phyloP scores from a whole-genome alignment of 1,140 invertebrate species.

The Orchestia grillus region DNA sequence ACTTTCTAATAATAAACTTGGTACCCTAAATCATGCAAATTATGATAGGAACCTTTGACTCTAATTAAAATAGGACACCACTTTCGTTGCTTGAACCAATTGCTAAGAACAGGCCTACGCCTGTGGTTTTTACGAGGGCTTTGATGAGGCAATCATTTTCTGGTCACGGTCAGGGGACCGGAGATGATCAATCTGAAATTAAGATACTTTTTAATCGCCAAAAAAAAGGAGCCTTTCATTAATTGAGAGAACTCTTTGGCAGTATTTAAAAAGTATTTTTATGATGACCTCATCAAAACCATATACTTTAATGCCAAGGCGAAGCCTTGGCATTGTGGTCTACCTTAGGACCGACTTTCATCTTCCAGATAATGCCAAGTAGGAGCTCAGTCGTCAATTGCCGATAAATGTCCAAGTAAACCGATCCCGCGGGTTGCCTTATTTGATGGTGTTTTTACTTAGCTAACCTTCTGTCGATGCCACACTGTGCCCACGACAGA shows the following conservation, averaged over 20 bases:
- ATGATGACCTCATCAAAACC: not conserved
- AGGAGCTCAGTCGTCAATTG: not conserved
- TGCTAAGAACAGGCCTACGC: too few species aligned
- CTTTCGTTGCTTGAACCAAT: too few species aligned
- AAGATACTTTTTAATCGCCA: not conserved
- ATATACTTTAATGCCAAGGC: slow-evolving; percentile 19
- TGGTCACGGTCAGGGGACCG: not conserved
- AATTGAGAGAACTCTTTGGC: not conserved
- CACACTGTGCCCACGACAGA: not conserved
- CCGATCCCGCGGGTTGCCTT: not conserved
- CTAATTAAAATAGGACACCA: too few species aligned
- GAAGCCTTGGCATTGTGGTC: not conserved
- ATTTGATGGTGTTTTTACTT: not conserved
- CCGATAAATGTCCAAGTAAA: not conserved
- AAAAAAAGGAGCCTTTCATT: not conserved
- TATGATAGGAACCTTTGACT: too few species aligned
- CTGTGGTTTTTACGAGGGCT: too few species aligned
- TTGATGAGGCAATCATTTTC: not conserved
- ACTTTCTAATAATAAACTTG: too few species aligned
- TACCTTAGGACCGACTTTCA: not conserved
- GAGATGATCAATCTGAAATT: not conserved
- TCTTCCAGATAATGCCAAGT: slow-evolving; percentile 15
- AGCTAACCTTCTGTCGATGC: not conserved
- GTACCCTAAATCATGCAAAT: too few species aligned
- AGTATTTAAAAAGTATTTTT: not conserved